These are phyloP conservation scores for Rhopalosiphum nymphaeae DNA, from an alignment of 2,888 invertebrate genomes.

Conservation along the genomic window DNA sequence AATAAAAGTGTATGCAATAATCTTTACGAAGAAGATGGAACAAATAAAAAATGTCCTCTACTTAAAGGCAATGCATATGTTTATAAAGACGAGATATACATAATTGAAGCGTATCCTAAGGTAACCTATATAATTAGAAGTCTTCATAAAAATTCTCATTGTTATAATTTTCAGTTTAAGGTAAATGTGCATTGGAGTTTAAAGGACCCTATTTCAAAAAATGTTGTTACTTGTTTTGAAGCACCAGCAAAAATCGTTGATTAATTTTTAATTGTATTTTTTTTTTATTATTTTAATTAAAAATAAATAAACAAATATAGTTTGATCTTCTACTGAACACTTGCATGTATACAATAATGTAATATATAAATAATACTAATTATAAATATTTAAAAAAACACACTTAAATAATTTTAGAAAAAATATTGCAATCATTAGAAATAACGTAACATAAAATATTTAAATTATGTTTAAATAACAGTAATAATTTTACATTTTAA, in stretches of 20 bases:
- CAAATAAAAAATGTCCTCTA: constrained; percentile 77
- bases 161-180: constrained; percentile 52
- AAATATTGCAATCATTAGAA: constrained; percentile 20
- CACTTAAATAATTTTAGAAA: constrained; percentile 48
- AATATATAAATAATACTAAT: constrained; percentile 35
- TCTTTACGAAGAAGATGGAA: constrained; percentile 75
- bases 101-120: constrained; percentile 74
- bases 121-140: constrained; percentile 69
- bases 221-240: constrained; percentile 55
- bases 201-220: constrained; percentile 55
- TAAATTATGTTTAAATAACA: constrained; percentile 45
- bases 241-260: constrained; percentile 59
- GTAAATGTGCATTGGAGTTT: constrained; percentile 56
- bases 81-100: constrained; percentile 78
- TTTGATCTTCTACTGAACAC: constrained; percentile 59
- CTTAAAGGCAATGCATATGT: constrained; percentile 78
- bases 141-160: neutral
- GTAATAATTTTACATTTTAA: constrained; percentile 38
- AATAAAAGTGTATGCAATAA: constrained; percentile 78
- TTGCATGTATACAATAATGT: constrained; percentile 37
- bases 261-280: constrained; percentile 31
- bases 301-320: constrained; percentile 57
- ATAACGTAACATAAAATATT: constrained; percentile 28
- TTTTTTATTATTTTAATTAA: constrained; percentile 38
- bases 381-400: constrained; percentile 40